Evolutionary conservation across 2,888 invertebrate species (phyloP).

Genomic region (Theristus sp.): DNA sequence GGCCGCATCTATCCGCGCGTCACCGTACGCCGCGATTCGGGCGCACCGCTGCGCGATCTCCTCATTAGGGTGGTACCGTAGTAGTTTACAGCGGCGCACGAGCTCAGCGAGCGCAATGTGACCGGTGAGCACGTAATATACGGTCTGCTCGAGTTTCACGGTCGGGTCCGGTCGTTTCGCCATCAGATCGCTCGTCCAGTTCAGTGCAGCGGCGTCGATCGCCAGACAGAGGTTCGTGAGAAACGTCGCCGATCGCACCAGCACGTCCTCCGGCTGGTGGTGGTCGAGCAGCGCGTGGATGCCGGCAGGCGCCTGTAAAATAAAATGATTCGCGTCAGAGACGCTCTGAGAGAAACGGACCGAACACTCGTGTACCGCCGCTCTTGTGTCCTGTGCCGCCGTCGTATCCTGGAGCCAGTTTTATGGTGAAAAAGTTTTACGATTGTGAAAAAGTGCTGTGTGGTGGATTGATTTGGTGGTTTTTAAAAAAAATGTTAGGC

Average conservation of each 20-base stretch:
- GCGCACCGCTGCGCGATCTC: slow-evolving; percentile 1
- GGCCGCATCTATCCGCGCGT: too few relatives aligned
- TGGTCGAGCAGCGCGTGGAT: not conserved
- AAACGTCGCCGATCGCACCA: not conserved
- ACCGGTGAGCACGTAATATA: not conserved
- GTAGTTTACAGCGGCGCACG: not conserved
- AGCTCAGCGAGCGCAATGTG: not conserved
- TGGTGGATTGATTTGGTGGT: too few relatives aligned
- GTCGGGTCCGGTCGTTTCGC: not conserved
- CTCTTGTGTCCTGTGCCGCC: too few relatives aligned
- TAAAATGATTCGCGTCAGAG: too few relatives aligned
- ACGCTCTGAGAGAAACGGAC: too few relatives aligned
- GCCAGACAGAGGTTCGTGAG: not conserved
- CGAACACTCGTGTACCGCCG: too few relatives aligned
- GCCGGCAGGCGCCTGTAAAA: not conserved
- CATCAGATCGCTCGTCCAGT: not conserved
- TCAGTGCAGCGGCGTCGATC: not conserved
- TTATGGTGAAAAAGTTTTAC: too few relatives aligned
- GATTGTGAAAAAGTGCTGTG: too few relatives aligned
- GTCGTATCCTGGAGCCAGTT: too few relatives aligned
- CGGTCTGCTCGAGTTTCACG: not conserved
- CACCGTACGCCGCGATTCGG: not conserved
- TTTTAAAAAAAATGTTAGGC: too few relatives aligned
- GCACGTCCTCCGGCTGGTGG: not conserved
- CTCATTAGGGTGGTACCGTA: slow-evolving; percentile 2